phyloP scores from a whole-genome alignment of 2,113 vertebrate genomes.

The Prochilodus magdalenae region DNA sequence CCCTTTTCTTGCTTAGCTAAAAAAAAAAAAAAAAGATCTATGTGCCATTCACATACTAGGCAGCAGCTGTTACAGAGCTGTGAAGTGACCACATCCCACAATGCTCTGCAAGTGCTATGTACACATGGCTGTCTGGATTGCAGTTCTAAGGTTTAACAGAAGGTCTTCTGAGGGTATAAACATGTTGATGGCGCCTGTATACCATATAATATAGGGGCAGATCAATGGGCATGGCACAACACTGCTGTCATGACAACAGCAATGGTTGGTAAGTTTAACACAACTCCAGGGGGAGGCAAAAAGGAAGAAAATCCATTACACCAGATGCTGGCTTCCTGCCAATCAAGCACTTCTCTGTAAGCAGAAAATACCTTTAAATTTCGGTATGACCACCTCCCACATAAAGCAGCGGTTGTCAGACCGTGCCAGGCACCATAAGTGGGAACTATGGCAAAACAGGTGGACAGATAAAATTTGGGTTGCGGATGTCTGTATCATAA shows the following conservation, averaged over 20 bases:
- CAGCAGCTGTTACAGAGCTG: slow-evolving; percentile 47
- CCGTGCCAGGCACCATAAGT: background rate
- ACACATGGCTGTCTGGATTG: slow-evolving; percentile 18
- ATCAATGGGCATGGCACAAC: background rate
- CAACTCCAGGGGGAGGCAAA: background rate
- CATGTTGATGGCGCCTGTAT: slow-evolving; percentile 2
- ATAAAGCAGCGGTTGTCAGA: background rate
- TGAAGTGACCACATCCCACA: slow-evolving; percentile 54
- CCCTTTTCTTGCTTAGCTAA: background rate
- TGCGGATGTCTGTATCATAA: too few relatives aligned
- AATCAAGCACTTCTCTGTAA: background rate
- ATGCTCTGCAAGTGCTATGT: slow-evolving; percentile 28
- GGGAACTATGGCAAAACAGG: background rate
- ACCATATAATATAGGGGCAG: background rate
- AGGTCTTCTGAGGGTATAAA: background rate
- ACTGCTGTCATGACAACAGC: slow-evolving; percentile 20
- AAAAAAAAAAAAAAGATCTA: background rate
- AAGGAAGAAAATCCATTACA: background rate
- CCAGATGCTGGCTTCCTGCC: background rate
- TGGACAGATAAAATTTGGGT: too few relatives aligned
- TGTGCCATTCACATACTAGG: slow-evolving; percentile 28
- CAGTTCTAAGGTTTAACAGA: slow-evolving; percentile 7
- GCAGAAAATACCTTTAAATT: slow-evolving; percentile 10
- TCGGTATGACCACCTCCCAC: slow-evolving; percentile 11
- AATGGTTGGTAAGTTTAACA: background rate